Conservation (phyloP, 2,888 invertebrate species). For the Pemphredon lugubris region DNA sequence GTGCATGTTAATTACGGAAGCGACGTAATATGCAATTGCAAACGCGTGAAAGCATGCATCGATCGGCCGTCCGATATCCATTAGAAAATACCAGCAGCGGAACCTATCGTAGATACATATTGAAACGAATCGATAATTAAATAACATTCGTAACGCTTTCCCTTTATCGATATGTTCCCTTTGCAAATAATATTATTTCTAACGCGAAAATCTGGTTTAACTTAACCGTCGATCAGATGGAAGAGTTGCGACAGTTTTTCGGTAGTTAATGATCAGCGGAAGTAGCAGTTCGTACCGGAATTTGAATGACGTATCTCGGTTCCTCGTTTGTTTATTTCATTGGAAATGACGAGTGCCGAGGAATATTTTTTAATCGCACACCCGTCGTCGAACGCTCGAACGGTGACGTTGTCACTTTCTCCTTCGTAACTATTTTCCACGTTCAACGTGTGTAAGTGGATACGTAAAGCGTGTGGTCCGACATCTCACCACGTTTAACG, state of each 20-base stretch:
- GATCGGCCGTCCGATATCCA: constrained; percentile 10
- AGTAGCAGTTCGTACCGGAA: too few species aligned
- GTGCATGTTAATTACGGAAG: constrained; percentile 33
- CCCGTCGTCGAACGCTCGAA: constrained; percentile 33
- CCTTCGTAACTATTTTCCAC: constrained; percentile 49
- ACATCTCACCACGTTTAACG: background rate
- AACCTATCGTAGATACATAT: background rate
- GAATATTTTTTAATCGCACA: constrained; percentile 18
- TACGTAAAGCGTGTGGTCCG: background rate
- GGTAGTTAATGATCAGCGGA: too few species aligned
- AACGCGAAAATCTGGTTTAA: too few species aligned
- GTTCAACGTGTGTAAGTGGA: constrained; percentile 27
- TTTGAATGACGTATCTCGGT: too few species aligned
- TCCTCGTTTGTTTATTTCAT: background rate
- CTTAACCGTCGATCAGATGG: too few species aligned
- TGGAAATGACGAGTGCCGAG: constrained; percentile 10
- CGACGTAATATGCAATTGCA: constrained; percentile 30
- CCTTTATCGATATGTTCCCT: too few species aligned
- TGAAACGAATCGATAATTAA: background rate
- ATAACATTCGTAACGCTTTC: too few species aligned
- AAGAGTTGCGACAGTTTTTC: too few species aligned
- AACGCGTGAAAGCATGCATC: constrained; percentile 16
- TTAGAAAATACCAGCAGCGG: constrained; percentile 9
- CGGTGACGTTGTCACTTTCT: constrained; percentile 51
- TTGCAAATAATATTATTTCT: too few species aligned